Percentiles rank a stretch among this genome's conserved stretches.
phyloP scores from a whole-genome alignment of 2,888 invertebrate genomes.

The Tupiocoris notatus region DNA sequence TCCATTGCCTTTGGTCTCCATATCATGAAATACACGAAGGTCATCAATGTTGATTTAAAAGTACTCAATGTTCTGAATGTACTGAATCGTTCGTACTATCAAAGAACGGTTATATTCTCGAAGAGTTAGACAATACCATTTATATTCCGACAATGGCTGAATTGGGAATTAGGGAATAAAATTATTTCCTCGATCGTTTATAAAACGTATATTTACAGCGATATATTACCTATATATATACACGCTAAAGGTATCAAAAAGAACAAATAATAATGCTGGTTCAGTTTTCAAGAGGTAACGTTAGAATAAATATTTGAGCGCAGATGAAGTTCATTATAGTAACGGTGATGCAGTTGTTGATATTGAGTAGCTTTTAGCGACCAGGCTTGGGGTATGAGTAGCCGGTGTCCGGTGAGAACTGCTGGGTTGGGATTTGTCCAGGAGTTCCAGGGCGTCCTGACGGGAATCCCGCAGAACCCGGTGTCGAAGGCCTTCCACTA shows the following conservation, averaged over 20 bases:
- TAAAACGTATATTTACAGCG: conserved; percentile 35
- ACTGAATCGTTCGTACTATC: too few relatives aligned
- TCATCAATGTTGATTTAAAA: too few relatives aligned
- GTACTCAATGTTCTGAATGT: too few relatives aligned
- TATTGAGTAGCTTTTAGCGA: conserved; percentile 52
- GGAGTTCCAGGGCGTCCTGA: conserved; percentile 48
- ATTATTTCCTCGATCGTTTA: too few relatives aligned
- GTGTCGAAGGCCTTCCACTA: neutral
- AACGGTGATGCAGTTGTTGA: neutral
- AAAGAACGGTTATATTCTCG: too few relatives aligned
- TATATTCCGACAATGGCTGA: too few relatives aligned
- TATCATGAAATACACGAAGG: too few relatives aligned
- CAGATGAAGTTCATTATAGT: conserved; percentile 1
- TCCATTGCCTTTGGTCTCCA: too few relatives aligned
- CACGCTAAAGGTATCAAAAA: conserved; percentile 9
- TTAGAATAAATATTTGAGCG: conserved; percentile 45
- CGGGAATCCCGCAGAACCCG: conserved; percentile 7
- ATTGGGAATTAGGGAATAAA: too few relatives aligned
- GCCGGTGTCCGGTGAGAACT: conserved; percentile 54
- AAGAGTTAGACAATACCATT: too few relatives aligned
- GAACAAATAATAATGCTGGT: neutral
- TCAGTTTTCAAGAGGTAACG: conserved; percentile 6
- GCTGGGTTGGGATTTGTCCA: conserved; percentile 53
- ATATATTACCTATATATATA: conserved; percentile 19
- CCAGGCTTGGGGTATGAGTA: conserved; percentile 56